Percentiles rank a stretch among this genome's conserved stretches.
These are phyloP conservation scores for Xiphias gladius DNA, from an alignment of 2,113 vertebrate species.

Conservation along the genomic window DNA sequence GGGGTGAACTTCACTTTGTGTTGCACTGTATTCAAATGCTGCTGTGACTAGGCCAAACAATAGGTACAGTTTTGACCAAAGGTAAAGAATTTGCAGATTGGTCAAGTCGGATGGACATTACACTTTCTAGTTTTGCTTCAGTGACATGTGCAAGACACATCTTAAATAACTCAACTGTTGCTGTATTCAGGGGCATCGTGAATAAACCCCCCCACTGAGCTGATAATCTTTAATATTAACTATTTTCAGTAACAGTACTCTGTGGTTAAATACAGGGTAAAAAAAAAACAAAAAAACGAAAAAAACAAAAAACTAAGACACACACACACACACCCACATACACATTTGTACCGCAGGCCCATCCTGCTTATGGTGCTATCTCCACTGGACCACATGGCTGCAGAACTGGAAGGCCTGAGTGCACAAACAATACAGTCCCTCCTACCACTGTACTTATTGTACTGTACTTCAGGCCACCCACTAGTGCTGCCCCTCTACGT, in stretches of 20 bases:
- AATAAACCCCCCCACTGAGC: too few species aligned
- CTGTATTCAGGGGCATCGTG: not conserved
- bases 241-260: not conserved
- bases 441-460: conserved; percentile 57
- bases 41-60: too few species aligned
- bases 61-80: too few species aligned
- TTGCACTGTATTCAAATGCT: too few species aligned
- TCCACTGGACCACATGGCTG: conserved; percentile 45
- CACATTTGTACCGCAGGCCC: not conserved
- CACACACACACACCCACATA: not conserved
- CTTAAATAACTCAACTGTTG: not conserved
- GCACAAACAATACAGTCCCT: conserved; percentile 50
- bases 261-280: not conserved
- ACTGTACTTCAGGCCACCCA: conserved; percentile 58
- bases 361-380: conserved; percentile 49
- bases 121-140: too few species aligned
- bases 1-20: too few species aligned
- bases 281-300: too few species aligned
- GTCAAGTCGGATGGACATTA: too few species aligned
- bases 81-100: too few species aligned
- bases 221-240: not conserved
- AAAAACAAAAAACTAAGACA: not conserved
- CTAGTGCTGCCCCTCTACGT: conserved; percentile 32
- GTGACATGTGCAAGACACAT: too few species aligned
- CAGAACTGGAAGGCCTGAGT: conserved; percentile 25